Base-by-base conservation (phyloP, 2,888 invertebrate species). In the Stramonita haemastoma region DNA sequence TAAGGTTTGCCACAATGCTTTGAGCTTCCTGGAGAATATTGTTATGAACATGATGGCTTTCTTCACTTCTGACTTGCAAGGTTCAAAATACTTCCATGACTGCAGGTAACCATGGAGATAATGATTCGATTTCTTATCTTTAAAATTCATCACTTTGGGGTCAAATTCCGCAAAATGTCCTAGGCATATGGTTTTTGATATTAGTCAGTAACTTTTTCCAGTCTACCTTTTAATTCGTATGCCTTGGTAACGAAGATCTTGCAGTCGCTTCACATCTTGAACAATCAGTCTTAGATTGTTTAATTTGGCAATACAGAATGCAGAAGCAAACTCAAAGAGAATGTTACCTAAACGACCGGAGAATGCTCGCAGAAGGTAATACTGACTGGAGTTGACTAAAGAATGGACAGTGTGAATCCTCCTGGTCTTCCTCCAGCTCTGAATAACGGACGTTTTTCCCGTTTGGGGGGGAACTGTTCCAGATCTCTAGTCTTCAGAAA, bases 31-130 rank as follows among this genome's bases (percentile, higher is more conserved):
- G 0, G 11, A 19, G 26, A 32, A 83, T 13, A 15, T 60, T 22
- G 17, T 81, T 34, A 1, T 57, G 56, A 88, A 88, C 0, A 19
- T 32, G 0, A 83, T 1, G 13, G 56, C 66, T 0, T 26, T 26
- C 29, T 34, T 32, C 11, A 88, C 36, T 32, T 88, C 81, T 13
- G 77, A 32, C 26, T 83, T 66, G 36, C 81, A 88, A 11, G 79
- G 83, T 34, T 83, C 60, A 29, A 88, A 88, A n/a, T 88, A 88
- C 32, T 83, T 88, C 88, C 88, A 88, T 6, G 88, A 88, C 56
- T 88, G 88, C 4, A 81, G 29, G 83, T 88, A 81, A 4, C 88
- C 88, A 2, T 34, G 26, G 4, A 88, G 17, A 26, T 11, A 11
- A 26, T 88, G 66, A 36, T 88, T n/a, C 26, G 22, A 15, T 8